These are phyloP conservation scores for Choristoneura rosaceana DNA, from an alignment of 2,888 invertebrate species.

Conservation along the genomic window DNA sequence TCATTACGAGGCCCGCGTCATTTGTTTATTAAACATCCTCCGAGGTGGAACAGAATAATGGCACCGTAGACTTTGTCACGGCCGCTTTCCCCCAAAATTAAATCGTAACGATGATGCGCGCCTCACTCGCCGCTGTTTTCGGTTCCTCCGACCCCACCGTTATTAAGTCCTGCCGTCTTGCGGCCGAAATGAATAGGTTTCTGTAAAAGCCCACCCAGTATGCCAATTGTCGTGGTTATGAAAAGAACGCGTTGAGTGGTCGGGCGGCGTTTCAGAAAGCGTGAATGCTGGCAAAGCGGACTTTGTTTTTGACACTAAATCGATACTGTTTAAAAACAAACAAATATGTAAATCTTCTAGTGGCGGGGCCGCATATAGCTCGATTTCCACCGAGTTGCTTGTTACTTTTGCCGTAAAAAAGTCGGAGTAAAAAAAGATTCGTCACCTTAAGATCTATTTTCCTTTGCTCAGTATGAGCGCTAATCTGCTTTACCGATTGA, in stretches of 20 bases:
- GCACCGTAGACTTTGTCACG: conserved; percentile 79
- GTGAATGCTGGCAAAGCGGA: conserved; percentile 47
- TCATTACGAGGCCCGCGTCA: conserved; percentile 79
- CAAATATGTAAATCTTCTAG: not conserved
- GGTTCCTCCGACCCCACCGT: conserved; percentile 63
- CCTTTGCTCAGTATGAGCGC: too few species aligned
- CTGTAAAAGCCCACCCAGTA: conserved; percentile 72
- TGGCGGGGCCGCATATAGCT: too few species aligned
- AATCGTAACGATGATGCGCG: conserved; percentile 82
- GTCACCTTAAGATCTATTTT: too few species aligned
- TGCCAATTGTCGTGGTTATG: conserved; percentile 78
- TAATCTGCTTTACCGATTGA: too few species aligned
- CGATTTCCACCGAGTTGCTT: too few species aligned
- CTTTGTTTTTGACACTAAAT: conserved; percentile 45
- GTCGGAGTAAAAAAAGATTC: too few species aligned
- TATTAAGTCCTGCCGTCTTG: conserved; percentile 79
- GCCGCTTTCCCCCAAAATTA: conserved; percentile 81
- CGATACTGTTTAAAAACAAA: conserved; percentile 2
- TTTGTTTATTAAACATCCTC: conserved; percentile 84
- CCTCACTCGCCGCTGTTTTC: conserved; percentile 72
- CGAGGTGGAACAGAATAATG: conserved; percentile 83
- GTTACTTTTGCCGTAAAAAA: too few species aligned
- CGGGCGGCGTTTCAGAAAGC: conserved; percentile 56
- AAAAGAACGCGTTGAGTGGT: conserved; percentile 74
- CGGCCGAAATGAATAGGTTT: conserved; percentile 81